Evolutionary conservation across 2,113 vertebrate genomes (phyloP).

Genomic region (Hippocampus abdominalis): DNA sequence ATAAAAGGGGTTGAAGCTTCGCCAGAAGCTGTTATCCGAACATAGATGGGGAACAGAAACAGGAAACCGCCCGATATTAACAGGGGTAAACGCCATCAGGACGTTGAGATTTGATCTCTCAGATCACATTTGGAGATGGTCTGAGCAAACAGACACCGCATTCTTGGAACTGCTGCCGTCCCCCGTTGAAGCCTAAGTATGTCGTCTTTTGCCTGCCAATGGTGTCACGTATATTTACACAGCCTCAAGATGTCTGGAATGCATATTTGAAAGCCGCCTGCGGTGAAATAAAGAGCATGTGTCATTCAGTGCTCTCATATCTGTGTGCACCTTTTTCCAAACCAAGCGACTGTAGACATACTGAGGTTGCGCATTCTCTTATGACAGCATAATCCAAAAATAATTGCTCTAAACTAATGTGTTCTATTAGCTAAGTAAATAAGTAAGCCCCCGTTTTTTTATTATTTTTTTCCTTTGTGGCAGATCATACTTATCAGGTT

Average conservation of each 20-base stretch:
- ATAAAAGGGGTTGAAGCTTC: background rate
- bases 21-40: background rate
- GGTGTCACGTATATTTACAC: conserved; percentile 2
- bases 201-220: conserved; percentile 1
- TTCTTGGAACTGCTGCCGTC: conserved; percentile 2
- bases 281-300: conserved; percentile 4
- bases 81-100: background rate
- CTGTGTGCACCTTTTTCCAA: background rate
- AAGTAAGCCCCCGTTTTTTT: background rate
- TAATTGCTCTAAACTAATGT: background rate
- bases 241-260: conserved; percentile 3
- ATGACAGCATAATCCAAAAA: background rate
- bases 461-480: too few species aligned
- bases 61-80: background rate
- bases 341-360: background rate
- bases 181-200: background rate
- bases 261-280: background rate
- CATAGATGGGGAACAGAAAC: background rate
- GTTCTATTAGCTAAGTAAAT: background rate
- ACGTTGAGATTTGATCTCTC: conserved; percentile 1
- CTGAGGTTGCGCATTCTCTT: background rate
- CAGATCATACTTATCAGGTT: background rate
- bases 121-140: conserved; percentile 1
- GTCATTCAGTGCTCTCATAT: background rate
- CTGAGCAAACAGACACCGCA: conserved; percentile 1